phyloP scores from a whole-genome alignment of 2,113 vertebrate genomes.

The Myotis yumanensis region DNA sequence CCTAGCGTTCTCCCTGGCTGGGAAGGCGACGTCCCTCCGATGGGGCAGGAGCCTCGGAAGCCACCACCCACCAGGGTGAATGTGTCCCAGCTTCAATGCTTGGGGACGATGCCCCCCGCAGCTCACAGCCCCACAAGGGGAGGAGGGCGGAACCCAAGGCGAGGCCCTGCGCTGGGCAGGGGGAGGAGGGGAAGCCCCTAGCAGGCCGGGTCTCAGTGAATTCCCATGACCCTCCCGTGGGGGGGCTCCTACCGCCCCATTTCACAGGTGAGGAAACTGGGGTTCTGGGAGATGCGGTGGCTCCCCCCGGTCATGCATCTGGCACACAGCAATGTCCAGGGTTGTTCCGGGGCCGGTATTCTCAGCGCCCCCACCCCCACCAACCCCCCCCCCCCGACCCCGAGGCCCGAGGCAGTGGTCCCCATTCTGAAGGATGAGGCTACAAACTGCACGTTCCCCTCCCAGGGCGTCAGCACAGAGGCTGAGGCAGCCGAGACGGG shows the following conservation, averaged over 20 bases:
- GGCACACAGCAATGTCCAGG: rapidly evolving
- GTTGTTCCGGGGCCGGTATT: not conserved
- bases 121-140: too few relatives aligned
- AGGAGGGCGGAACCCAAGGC: rapidly evolving
- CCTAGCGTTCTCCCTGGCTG: not conserved
- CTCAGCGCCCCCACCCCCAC: not conserved
- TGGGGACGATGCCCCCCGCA: too few relatives aligned
- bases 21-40: not conserved
- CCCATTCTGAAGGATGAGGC: not conserved
- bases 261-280: not conserved
- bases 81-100: not conserved
- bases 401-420: not conserved
- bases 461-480: not conserved
- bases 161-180: not conserved
- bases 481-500: not conserved
- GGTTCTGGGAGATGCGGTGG: not conserved
- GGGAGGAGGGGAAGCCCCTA: not conserved
- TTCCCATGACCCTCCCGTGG: not conserved
- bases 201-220: not conserved
- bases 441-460: not conserved
- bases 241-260: not conserved
- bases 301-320: not conserved
- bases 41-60: not conserved
- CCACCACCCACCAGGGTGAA: not conserved
- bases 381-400: not conserved